These are phyloP conservation scores for Lepidotrigona ventralis DNA, from an alignment of 1,140 invertebrate species.

Conservation along the genomic window DNA sequence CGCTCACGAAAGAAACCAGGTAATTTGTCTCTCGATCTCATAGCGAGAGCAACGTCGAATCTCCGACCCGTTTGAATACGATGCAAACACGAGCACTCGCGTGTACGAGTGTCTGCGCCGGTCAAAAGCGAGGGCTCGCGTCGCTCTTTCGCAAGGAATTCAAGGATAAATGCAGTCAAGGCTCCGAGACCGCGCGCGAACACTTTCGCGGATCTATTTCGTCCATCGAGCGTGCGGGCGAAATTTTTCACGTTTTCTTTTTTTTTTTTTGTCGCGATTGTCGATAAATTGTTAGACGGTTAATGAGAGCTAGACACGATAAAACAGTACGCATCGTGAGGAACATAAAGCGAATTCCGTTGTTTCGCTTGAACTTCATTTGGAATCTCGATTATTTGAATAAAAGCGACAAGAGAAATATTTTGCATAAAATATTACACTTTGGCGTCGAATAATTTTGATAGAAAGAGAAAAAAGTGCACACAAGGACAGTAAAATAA, in stretches of 20 bases:
- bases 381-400: not conserved
- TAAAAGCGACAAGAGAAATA: not conserved
- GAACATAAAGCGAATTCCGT: not conserved
- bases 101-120: constrained; percentile 40
- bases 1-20: not conserved
- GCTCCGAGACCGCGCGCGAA: constrained; percentile 39
- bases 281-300: not conserved
- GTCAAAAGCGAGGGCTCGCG: constrained; percentile 18
- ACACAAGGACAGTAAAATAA: no score
- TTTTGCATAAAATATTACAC: no score
- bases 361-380: not conserved
- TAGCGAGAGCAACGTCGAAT: constrained; percentile 17
- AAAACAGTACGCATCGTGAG: not conserved
- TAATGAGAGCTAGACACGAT: not conserved
- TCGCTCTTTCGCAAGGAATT: constrained; percentile 60
- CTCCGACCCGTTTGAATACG: not conserved
- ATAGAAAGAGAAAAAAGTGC: no score
- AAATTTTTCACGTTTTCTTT: not conserved
- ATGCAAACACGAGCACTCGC: not conserved
- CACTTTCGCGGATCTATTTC: constrained; percentile 35
- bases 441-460: no score
- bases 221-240: not conserved
- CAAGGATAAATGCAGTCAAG: constrained; percentile 61
- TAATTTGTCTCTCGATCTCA: constrained; percentile 17
- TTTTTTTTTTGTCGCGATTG: not conserved